phyloP scores from a whole-genome alignment of 2,113 vertebrate species.

The Prolemur simus region DNA sequence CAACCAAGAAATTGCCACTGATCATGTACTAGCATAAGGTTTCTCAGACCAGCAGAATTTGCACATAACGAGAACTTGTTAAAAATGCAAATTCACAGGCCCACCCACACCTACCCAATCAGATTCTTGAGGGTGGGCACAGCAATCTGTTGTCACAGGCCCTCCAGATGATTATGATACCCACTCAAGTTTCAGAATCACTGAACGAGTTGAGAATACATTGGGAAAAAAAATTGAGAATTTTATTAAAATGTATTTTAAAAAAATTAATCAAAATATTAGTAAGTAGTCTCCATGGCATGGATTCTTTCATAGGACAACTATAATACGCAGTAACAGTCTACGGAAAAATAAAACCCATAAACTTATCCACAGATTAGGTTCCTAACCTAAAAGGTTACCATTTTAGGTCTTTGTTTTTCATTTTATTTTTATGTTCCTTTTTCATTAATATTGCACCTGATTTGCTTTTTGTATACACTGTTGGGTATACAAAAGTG shows the following conservation, averaged over 20 bases:
- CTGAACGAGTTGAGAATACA: not conserved
- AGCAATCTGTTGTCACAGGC: not conserved
- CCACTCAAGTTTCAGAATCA: not conserved
- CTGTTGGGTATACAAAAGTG: not conserved
- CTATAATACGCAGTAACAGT: not conserved
- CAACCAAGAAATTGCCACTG: not conserved
- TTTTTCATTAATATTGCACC: not conserved
- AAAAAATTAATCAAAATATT: not conserved
- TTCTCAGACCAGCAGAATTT: not conserved
- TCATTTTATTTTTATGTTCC: not conserved
- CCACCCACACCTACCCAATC: no score
- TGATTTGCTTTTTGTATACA: not conserved
- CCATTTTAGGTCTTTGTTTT: not conserved
- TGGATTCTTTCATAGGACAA: not conserved
- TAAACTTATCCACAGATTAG: not conserved
- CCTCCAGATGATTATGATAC: not conserved
- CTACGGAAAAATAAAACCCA: not conserved
- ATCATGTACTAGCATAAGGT: no score
- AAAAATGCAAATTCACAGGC: not conserved
- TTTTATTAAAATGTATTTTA: not conserved
- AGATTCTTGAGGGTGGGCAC: not conserved
- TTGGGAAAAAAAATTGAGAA: not conserved
- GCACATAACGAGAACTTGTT: not conserved
- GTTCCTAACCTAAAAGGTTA: not conserved
- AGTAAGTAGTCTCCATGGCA: not conserved